Conservation (phyloP, 2,113 vertebrate genomes). For the Morone chrysops region DNA sequence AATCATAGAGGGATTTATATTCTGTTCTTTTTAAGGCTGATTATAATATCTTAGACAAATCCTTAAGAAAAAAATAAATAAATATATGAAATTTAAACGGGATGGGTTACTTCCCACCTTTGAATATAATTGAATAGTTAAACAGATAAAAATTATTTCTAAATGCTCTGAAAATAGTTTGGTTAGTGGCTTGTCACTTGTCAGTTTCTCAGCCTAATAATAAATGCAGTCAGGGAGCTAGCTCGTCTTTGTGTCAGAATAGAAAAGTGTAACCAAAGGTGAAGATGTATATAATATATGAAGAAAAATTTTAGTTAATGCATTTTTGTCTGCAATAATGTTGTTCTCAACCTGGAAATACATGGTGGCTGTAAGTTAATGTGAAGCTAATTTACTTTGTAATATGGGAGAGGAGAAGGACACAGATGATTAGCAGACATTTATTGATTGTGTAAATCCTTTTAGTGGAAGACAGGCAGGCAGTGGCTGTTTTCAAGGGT, state of each 20-base stretch:
- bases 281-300: no score
- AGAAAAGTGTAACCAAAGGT: background rate
- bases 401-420: background rate
- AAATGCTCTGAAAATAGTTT: background rate
- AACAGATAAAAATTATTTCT: background rate
- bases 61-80: background rate
- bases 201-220: background rate
- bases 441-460: constrained; percentile 20
- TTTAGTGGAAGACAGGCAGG: constrained; percentile 16
- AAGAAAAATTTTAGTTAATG: background rate
- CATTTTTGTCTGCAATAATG: constrained; percentile 1
- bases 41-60: no score
- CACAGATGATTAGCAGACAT: constrained; percentile 18
- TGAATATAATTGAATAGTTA: background rate
- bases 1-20: background rate
- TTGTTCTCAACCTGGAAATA: constrained; percentile 2
- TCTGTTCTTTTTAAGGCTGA: no score
- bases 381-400: constrained; percentile 41
- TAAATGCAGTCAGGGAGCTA: background rate
- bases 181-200: background rate
- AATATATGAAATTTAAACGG: no score
- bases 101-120: no score
- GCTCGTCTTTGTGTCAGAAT: background rate
- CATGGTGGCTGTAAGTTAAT: background rate
- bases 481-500: background rate